Evolutionary conservation across 2,888 invertebrate species (phyloP).

Genomic region (Tetragonula carbonaria): DNA sequence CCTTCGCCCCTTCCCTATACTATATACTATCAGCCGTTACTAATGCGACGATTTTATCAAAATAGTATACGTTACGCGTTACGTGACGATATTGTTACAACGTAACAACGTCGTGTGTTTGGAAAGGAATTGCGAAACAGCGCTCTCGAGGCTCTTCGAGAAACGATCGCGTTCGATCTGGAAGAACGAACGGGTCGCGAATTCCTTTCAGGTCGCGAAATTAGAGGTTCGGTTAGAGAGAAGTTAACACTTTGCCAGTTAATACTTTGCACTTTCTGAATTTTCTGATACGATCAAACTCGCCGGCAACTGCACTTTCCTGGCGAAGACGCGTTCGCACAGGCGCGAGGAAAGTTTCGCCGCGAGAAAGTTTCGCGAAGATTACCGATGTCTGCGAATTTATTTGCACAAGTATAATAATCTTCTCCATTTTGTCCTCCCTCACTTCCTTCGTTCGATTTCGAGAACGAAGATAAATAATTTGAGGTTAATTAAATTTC

Average conservation of each 20-base stretch:
- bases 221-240: neutral
- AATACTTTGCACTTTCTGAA: neutral
- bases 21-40: conserved; percentile 43
- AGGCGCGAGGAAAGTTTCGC: neutral
- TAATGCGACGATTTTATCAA: conserved; percentile 63
- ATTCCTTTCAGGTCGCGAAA: neutral
- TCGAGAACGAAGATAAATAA: neutral
- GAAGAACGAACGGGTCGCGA: neutral
- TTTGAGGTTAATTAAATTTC: neutral
- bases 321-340: neutral
- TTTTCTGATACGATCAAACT: neutral
- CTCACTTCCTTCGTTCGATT: neutral
- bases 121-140: conserved; percentile 23
- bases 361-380: neutral
- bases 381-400: neutral
- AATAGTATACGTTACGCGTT: conserved; percentile 48
- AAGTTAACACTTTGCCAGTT: neutral
- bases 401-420: neutral
- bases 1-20: neutral
- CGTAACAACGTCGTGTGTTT: conserved; percentile 31
- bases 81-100: conserved; percentile 58
- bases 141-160: neutral
- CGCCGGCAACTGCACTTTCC: neutral
- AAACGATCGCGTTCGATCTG: neutral
- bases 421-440: neutral